These are phyloP conservation scores for Oryzias javanicus DNA, from an alignment of 2,113 vertebrate genomes.

Conservation along the genomic window DNA sequence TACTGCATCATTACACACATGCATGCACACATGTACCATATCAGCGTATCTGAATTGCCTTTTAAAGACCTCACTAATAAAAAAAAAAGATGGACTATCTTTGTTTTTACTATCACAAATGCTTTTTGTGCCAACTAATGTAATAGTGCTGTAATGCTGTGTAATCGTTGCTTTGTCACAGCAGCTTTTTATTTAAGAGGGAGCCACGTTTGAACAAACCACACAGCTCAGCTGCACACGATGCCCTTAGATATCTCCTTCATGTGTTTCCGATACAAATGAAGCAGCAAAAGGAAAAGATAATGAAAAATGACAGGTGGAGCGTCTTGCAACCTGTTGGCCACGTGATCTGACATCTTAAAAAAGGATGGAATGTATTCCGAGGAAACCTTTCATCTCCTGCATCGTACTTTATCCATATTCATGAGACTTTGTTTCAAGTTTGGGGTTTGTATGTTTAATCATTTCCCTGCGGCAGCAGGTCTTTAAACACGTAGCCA, in stretches of 20 bases:
- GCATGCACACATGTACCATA: slow-evolving; percentile 10
- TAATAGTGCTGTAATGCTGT: slow-evolving; percentile 38
- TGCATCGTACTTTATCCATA: not conserved
- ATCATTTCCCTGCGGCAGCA: slow-evolving; percentile 7
- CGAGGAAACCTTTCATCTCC: slow-evolving; percentile 6
- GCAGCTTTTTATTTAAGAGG: slow-evolving; percentile 18
- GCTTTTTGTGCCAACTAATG: slow-evolving; percentile 23
- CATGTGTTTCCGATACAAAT: slow-evolving; percentile 7
- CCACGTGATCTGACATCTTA: not conserved
- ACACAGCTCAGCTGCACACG: slow-evolving; percentile 3
- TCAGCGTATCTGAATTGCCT: slow-evolving; percentile 10
- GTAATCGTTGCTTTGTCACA: slow-evolving; percentile 36
- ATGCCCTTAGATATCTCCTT: slow-evolving; percentile 2
- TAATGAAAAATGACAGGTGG: not conserved
- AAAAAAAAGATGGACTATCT: slow-evolving; percentile 3
- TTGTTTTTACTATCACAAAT: not conserved
- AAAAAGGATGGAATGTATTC: not conserved
- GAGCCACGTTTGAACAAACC: slow-evolving; percentile 20
- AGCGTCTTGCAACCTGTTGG: slow-evolving; percentile 1
- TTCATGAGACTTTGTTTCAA: slow-evolving; percentile 4
- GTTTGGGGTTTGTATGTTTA: slow-evolving; percentile 7
- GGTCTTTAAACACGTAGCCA: slow-evolving; percentile 18
- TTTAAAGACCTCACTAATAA: slow-evolving; percentile 34
- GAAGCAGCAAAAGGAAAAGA: slow-evolving; percentile 5
- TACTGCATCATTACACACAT: not conserved